These are phyloP conservation scores for Heliconius hermathena DNA, from an alignment of 1,140 invertebrate genomes.

Conservation along the genomic window DNA sequence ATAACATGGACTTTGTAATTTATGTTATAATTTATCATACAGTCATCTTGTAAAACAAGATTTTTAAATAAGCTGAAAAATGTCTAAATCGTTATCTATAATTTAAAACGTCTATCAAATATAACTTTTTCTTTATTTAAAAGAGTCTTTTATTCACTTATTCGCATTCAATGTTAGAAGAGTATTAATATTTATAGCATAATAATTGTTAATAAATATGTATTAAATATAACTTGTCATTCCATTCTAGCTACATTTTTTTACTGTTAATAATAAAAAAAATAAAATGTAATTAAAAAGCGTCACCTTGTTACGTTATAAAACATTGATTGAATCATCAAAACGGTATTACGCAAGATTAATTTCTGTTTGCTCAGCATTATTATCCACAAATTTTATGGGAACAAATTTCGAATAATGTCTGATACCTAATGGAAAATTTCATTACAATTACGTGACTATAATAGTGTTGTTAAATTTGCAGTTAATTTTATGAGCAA, in stretches of 20 bases:
- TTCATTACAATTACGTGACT: not conserved
- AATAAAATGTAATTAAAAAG: too few species aligned
- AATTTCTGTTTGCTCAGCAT: not conserved
- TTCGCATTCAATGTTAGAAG: too few species aligned
- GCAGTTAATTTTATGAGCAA: not conserved
- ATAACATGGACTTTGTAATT: too few species aligned
- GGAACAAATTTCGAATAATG: constrained; percentile 8
- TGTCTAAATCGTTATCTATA: not conserved
- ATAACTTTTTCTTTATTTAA: not conserved
- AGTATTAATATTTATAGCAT: too few species aligned
- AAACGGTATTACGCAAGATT: constrained; percentile 18
- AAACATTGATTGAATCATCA: not conserved
- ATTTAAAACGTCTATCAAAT: not conserved
- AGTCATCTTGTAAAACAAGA: too few species aligned
- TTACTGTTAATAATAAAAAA: too few species aligned
- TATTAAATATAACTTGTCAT: not conserved
- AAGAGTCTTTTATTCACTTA: too few species aligned
- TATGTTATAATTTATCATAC: too few species aligned
- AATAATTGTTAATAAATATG: not conserved
- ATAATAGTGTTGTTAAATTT: not conserved
- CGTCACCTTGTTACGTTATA: not conserved
- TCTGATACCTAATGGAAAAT: not conserved
- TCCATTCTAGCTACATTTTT: too few species aligned
- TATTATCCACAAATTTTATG: constrained; percentile 15
- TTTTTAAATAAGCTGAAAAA: not conserved